Evolutionary conservation across 2,113 vertebrate species (phyloP).

Genomic region (Sturnus vulgaris): DNA sequence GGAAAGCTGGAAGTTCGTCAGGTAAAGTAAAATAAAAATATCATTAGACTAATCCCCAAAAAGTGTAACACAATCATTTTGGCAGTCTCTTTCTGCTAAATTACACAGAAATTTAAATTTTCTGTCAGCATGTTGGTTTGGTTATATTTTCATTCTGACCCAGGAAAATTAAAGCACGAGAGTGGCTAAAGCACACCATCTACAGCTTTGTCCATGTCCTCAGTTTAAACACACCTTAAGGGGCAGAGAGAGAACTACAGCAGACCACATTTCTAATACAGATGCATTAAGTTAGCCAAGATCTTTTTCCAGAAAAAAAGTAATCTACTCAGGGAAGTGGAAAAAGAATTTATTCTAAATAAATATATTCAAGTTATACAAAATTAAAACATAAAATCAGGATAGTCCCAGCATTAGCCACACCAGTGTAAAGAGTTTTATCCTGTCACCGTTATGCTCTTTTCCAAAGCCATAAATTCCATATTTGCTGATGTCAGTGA

Average conservation of each 20-base stretch:
- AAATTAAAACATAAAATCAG: neutral
- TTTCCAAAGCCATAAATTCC: neutral
- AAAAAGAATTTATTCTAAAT: neutral
- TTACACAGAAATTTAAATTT: neutral
- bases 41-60: neutral
- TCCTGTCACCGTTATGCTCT: neutral
- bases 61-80: neutral
- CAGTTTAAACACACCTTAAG: neutral
- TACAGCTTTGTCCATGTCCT: neutral
- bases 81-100: neutral
- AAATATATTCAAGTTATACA: neutral
- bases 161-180: neutral
- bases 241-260: neutral
- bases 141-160: neutral
- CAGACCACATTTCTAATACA: neutral
- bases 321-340: neutral
- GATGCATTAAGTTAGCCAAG: neutral
- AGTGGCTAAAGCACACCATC: neutral
- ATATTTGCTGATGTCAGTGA: neutral
- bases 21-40: neutral
- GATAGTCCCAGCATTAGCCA: neutral
- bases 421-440: neutral
- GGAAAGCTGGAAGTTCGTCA: neutral
- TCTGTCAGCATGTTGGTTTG: neutral
- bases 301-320: neutral